Conservation (phyloP, 2,797 vertebrate species). For the Poeciliopsis presidionis region DNA sequence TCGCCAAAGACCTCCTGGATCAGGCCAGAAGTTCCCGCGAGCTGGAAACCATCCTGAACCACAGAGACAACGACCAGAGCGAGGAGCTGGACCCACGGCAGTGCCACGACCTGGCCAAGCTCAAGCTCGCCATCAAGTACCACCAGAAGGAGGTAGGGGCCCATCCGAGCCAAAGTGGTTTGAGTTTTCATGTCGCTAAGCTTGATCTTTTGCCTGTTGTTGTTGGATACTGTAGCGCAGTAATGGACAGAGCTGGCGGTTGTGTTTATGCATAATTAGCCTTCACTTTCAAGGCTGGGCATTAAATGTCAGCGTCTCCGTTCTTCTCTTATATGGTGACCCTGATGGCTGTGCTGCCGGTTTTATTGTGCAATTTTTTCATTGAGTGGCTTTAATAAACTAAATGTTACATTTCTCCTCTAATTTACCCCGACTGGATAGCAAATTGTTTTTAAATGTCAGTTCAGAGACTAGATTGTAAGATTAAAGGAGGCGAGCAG, state of each 20-base stretch:
- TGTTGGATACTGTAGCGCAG: neutral
- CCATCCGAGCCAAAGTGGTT: too few relatives aligned
- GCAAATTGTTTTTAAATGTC: conserved; percentile 1
- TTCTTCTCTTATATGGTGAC: neutral
- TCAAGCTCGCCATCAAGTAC: conserved; percentile 98
- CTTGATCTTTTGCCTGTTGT: neutral
- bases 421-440: neutral
- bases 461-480: neutral
- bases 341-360: neutral
- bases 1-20: conserved; percentile 97
- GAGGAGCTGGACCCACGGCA: conserved; percentile 92
- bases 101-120: conserved; percentile 95
- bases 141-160: conserved; percentile 85
- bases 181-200: neutral
- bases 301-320: neutral
- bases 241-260: neutral
- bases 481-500: neutral
- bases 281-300: neutral
- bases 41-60: conserved; percentile 96
- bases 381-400: neutral
- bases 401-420: neutral
- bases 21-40: conserved; percentile 94
- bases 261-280: neutral
- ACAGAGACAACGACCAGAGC: conserved; percentile 91
- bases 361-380: neutral